Evolutionary conservation across 2,797 vertebrate genomes (phyloP).

Genomic region (Alauda arvensis): DNA sequence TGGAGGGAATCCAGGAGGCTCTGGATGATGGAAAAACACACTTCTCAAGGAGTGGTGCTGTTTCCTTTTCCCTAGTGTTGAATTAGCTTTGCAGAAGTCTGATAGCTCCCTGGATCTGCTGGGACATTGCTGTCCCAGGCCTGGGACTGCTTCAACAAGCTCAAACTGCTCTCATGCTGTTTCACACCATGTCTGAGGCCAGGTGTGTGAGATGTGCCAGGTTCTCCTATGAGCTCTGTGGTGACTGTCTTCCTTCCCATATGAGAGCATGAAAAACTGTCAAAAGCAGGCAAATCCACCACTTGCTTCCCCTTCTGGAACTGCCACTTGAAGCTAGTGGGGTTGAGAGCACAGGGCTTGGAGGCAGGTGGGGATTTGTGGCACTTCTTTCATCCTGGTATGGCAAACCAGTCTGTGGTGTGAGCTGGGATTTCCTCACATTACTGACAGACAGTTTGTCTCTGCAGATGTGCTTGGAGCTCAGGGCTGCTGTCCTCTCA

Average conservation of each 20-base stretch:
- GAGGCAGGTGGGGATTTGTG: neutral
- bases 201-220: neutral
- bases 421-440: neutral
- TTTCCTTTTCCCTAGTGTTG: neutral
- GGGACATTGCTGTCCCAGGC: neutral
- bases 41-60: neutral
- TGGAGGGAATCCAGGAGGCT: neutral
- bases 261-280: neutral
- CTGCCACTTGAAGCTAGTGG: neutral
- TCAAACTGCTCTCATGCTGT: neutral
- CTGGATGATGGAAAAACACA: neutral
- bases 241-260: neutral
- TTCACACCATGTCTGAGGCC: neutral
- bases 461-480: neutral
- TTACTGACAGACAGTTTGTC: neutral
- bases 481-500: neutral
- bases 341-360: neutral
- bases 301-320: neutral
- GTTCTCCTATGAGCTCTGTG: neutral
- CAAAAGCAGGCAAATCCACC: neutral
- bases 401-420: neutral
- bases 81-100: neutral
- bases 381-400: neutral
- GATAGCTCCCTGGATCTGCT: neutral
- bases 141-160: neutral